phyloP scores from a whole-genome alignment of 2,113 vertebrate species.

The Hyaena hyaena region DNA sequence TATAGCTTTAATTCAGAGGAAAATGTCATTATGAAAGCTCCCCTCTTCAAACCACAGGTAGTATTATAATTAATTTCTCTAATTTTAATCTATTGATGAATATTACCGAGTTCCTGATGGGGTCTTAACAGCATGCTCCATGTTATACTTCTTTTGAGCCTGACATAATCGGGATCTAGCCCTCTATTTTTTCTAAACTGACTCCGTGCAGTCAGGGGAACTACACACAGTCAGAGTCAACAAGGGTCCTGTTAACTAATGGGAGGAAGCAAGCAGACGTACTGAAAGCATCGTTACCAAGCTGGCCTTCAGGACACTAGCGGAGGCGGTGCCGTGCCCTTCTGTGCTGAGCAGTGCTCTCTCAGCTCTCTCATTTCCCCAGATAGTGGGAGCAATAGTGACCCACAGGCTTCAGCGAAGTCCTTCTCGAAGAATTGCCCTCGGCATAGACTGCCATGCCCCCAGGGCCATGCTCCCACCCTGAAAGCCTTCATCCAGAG shows the following conservation, averaged over 20 bases:
- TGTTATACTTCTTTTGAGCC: not conserved
- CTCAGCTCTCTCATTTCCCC: not conserved
- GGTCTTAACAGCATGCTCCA: not conserved
- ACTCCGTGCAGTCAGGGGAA: too few species aligned
- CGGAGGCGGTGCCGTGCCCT: fast-evolving
- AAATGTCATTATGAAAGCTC: not conserved
- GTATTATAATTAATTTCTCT: not conserved
- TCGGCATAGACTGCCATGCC: not conserved
- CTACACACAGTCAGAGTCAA: not conserved
- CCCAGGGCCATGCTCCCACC: not conserved
- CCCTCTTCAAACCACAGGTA: not conserved
- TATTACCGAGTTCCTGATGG: not conserved
- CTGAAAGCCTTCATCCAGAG: not conserved
- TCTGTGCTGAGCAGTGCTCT: too few species aligned
- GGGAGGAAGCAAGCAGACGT: not conserved
- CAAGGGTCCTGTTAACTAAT: not conserved
- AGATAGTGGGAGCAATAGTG: not conserved
- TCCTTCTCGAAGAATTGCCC: not conserved
- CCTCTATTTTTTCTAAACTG: too few species aligned
- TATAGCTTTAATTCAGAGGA: not conserved
- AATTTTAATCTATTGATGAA: not conserved
- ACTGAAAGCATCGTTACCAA: not conserved
- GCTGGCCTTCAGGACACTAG: not conserved
- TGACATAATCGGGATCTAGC: not conserved
- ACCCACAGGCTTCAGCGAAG: not conserved